Base-by-base conservation (phyloP, 1,140 invertebrate genomes). In the Drosophila aff. region DNA sequence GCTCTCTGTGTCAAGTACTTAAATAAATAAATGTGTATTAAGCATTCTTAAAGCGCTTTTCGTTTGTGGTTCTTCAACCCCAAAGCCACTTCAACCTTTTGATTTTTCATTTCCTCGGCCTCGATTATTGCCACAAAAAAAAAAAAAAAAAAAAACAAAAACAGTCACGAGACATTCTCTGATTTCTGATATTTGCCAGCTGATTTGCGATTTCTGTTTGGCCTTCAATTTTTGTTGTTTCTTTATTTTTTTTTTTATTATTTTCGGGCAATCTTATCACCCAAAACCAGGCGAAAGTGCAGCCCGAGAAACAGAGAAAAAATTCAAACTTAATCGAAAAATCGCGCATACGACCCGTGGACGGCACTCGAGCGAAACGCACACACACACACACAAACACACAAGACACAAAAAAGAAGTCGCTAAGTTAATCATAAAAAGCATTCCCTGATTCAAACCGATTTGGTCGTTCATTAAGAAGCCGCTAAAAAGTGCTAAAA, bases 401-500 rank as follows among this genome's bases (percentile, higher is more conserved):
- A 31, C 16, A 46, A 18, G 18, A 64, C 28, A 55, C 41, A 23
- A 38, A 44, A 44, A 38, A 59, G 62, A 58, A 89, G 79, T 73
- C 55, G 84, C 83, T 87, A 87, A 87, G 72, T 87, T 71, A 80
- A 80, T 87, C 76, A 87, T 78, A 83, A 80, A 87, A 79, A 49
- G 43, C 31, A 69, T 72, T 72, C 66, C 63, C 67, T 49, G 16
- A 68, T 36, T 40, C 46, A 64, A 77, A 76, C 53, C 59, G 72
- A 74, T 63, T 85, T 66, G 79, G 49, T 49, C 3, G 28, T 66
- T 67, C 47, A 76, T 76, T 76, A 66, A 66, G 71, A 82, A 74
- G 61, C 55, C 67, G 83, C 83, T 86, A 86, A 86, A 76, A 86
- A 67, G 76, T 52, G 18, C 79, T 58, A 82, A 71, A 87, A 80